Base-by-base conservation (phyloP, 2,113 vertebrate species). In the Sapayoa aenigma region DNA sequence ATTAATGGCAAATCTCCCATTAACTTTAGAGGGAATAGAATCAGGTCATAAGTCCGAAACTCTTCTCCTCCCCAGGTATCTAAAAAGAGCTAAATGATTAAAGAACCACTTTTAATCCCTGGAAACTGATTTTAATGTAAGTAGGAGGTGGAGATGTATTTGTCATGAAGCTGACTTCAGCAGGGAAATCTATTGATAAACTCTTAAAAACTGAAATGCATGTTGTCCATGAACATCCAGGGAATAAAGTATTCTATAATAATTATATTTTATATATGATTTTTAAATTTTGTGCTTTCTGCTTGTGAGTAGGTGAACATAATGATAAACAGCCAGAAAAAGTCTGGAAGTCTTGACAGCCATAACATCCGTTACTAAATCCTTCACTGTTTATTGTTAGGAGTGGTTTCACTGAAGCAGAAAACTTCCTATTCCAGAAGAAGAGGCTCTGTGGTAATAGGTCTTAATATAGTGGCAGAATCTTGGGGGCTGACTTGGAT, bases 1-100 rank as follows among this genome's bases (percentile, higher is more conserved):
- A 87, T 93, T 68, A 89, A 84, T 87, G 77, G 62, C 83, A 94
- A 89, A 82, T 66, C 16, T 86, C 69, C 76, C 39, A 72, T 66
- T 89, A 81, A 84, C 25, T 93, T 93, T 37, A 89, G 8, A 76
- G 83, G 74, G 73, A 93, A 87, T 46, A 75, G 44, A 93, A 23
- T 72, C 68, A 90, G 33, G 37, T 88, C 3, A 0, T 83, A 88
- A 66, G 35, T 85, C 60, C 59, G 74, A 90, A 97, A 77, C 53
- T 81, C 49, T 88, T 81, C 41, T 71, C 3, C 17, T 78, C 21
- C 37, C 27, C 76, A 79, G 76, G 80, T 95, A 91, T 47, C 27
- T 84, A 33, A 86, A 86, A 84, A 49, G 44, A 62, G 27, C 21
- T 62, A 81, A 75, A 65, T 87, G 9, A 82, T 69, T 89, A 76